Conservation (phyloP, 2,797 vertebrate genomes). For the Astyanax mexicanus region DNA sequence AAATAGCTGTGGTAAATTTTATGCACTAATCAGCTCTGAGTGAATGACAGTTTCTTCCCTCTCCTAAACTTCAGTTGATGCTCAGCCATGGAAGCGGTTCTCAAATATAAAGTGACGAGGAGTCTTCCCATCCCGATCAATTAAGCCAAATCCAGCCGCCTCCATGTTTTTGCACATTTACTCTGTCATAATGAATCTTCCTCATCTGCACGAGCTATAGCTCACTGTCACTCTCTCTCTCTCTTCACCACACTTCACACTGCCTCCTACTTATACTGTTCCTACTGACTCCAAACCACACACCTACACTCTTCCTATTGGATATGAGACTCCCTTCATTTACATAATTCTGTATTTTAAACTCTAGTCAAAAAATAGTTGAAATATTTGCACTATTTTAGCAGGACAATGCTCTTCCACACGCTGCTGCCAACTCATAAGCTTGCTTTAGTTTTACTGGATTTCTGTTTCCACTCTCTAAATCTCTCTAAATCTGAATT, state of each 20-base stretch:
- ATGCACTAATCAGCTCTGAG: neutral
- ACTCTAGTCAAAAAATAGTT: neutral
- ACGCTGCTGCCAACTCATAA: too few relatives aligned
- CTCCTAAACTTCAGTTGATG: constrained; percentile 55
- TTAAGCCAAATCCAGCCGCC: constrained; percentile 66
- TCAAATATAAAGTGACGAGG: constrained; percentile 68
- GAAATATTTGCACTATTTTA: too few relatives aligned
- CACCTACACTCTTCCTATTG: constrained; percentile 12
- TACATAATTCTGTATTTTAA: neutral
- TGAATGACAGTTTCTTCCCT: constrained; percentile 42
- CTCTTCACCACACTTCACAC: constrained; percentile 38
- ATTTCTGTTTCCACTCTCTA: too few relatives aligned
- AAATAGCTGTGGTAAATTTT: constrained; percentile 29
- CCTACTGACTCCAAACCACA: constrained; percentile 36
- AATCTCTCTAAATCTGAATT: too few relatives aligned
- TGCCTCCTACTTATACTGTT: constrained; percentile 57
- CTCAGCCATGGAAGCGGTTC: constrained; percentile 65
- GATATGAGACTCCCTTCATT: constrained; percentile 15
- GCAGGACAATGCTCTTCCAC: too few relatives aligned
- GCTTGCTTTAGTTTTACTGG: too few relatives aligned
- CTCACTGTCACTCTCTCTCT: constrained; percentile 57
- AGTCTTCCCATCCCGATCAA: constrained; percentile 71
- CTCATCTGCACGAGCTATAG: constrained; percentile 67
- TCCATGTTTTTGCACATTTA: constrained; percentile 64
- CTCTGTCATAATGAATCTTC: constrained; percentile 74